Percentiles rank a stretch among this genome's conserved stretches.
Conservation (phyloP, 2,888 invertebrate genomes). For the Ochropacha duplaris region DNA sequence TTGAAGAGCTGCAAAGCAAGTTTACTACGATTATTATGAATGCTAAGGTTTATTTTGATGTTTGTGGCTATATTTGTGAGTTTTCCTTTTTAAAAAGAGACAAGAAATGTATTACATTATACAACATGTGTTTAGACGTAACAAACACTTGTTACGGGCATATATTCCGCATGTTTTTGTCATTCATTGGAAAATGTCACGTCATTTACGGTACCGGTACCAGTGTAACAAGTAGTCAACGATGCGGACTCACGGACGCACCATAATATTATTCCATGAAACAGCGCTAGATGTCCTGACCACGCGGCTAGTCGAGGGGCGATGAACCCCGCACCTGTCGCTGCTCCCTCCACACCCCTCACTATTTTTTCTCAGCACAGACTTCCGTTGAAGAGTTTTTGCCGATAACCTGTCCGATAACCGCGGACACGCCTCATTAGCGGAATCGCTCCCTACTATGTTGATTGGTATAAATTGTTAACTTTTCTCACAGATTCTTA, state of each 20-base stretch:
- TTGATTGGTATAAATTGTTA: slow-evolving; percentile 57
- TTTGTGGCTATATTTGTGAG: no score
- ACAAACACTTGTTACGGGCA: slow-evolving; percentile 9
- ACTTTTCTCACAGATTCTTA: slow-evolving; percentile 37
- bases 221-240: slow-evolving; percentile 32
- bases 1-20: neutral
- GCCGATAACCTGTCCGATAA: slow-evolving; percentile 72
- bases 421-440: slow-evolving; percentile 77
- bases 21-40: no score
- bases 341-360: slow-evolving; percentile 60
- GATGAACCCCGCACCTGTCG: slow-evolving; percentile 77
- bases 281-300: slow-evolving; percentile 49
- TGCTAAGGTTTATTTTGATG: no score
- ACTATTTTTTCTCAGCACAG: slow-evolving; percentile 67
- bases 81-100: no score
- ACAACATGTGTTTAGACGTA: neutral
- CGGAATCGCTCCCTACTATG: slow-evolving; percentile 55
- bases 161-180: slow-evolving; percentile 19
- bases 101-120: neutral
- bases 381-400: slow-evolving; percentile 78
- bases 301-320: slow-evolving; percentile 52
- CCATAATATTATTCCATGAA: slow-evolving; percentile 59
- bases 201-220: slow-evolving; percentile 54
- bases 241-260: slow-evolving; percentile 41
- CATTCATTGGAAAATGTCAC: slow-evolving; percentile 20